Base-by-base conservation (phyloP, 2,888 invertebrate genomes). In the Spilosoma lubricipeda region DNA sequence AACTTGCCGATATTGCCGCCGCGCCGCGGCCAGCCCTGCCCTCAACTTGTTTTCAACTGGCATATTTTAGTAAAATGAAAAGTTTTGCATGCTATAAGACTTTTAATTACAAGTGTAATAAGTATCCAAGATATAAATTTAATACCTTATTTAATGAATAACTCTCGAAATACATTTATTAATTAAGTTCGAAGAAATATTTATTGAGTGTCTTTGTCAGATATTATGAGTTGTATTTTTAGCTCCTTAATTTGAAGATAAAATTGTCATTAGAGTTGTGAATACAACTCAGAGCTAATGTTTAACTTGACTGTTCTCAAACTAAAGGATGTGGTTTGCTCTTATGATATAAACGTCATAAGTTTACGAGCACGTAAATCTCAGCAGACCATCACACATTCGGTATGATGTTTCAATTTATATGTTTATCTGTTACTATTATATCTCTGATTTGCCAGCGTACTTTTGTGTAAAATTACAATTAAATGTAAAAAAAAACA, bases 1-100 rank as follows among this genome's bases (percentile, higher is more conserved):
- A 93, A 93, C 90, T 94, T 91, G 91, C 90, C 91, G 93, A 94
- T 95, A 95, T 95, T 94, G 93, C 93, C 88, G 89, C 82, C 85
- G 89, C 88, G 89, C 88, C 85, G 89, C 89, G 89, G 88, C 90
- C 91, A 89, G 88, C 87, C 86, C 88, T 90, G 90, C 89, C 92
- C 90, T 90, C 91, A 93, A 95, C 94, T 95, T 94, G 94, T 93
- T 93, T 89, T 86, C 91, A 93, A 93, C 93, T 93, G 92, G 48
- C 48, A 20, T 48, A 8, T 23, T 23, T 52, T 42, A 13, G 11
- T 42, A 11, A 42, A 36, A 36, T 36, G 36, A 3, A 5, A 36
- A 8, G 36, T 45, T 45, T 18, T 45, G 4, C 45, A 18, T 45
- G 45, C 18, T 45, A 1, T 18, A 18, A 45, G 18, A 13, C 20